phyloP scores from a whole-genome alignment of 1,140 invertebrate species.

The Liolophura sinensis region DNA sequence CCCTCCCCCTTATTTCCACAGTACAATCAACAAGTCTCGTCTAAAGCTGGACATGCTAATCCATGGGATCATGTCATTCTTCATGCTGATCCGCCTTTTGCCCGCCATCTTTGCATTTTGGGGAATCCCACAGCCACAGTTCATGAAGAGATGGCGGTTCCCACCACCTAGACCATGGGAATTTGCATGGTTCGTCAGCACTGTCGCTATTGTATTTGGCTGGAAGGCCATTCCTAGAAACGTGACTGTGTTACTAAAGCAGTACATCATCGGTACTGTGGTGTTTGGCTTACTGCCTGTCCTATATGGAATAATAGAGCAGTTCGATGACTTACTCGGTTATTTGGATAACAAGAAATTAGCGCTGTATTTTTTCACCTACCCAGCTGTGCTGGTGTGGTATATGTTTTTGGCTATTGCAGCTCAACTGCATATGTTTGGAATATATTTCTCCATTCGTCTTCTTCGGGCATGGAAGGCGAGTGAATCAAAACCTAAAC shows the following conservation, averaged over 20 bases:
- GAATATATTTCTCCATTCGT: constrained; percentile 85
- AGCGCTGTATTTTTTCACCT: constrained; percentile 61
- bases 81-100: constrained; percentile 35
- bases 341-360: constrained; percentile 76
- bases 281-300: constrained; percentile 80
- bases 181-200: constrained; percentile 88
- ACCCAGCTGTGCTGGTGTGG: constrained; percentile 92
- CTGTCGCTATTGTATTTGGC: constrained; percentile 84
- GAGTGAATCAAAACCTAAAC: constrained; percentile 7
- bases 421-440: constrained; percentile 88
- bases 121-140: constrained; percentile 27
- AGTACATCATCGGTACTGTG: constrained; percentile 81
- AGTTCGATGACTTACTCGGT: constrained; percentile 81
- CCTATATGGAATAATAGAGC: constrained; percentile 78
- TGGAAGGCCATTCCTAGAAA: constrained; percentile 84
- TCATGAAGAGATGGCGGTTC: constrained; percentile 34
- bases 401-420: constrained; percentile 88
- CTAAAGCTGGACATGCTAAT: constrained; percentile 29
- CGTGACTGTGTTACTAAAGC: constrained; percentile 74
- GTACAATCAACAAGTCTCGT: constrained; percentile 40
- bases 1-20: constrained; percentile 25
- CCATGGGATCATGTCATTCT: constrained; percentile 29
- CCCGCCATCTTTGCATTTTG: constrained; percentile 32
- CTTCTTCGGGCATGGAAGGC: constrained; percentile 82
- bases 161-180: constrained; percentile 72